phyloP scores from a whole-genome alignment of 2,888 invertebrate species.

The Thera obeliscata region DNA sequence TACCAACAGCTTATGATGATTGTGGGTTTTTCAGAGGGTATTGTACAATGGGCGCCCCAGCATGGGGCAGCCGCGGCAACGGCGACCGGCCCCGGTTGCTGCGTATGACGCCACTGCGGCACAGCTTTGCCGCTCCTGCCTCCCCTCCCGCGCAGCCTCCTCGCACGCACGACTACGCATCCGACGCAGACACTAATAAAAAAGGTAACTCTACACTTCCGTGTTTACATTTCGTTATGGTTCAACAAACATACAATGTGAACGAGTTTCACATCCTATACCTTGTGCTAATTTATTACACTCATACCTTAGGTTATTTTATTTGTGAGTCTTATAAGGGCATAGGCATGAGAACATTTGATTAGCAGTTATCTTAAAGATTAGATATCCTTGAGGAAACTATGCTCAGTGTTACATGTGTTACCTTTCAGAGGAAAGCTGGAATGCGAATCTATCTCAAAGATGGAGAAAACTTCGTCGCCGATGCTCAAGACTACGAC shows the following conservation, averaged over 20 bases:
- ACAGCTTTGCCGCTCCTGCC: conserved; percentile 83
- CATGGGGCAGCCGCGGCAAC: conserved; percentile 79
- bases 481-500: conserved; percentile 88
- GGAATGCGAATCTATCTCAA: conserved; percentile 90
- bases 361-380: background rate
- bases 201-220: conserved; percentile 35
- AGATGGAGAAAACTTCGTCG: conserved; percentile 89
- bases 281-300: conserved; percentile 28
- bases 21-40: conserved; percentile 43
- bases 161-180: conserved; percentile 79
- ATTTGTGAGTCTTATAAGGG: conserved; percentile 16
- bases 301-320: conserved; percentile 19
- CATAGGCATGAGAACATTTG: conserved; percentile 2
- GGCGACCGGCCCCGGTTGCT: conserved; percentile 82
- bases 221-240: conserved; percentile 33
- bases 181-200: conserved; percentile 84
- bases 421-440: conserved; percentile 86
- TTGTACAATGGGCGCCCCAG: conserved; percentile 75
- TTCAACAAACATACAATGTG: conserved; percentile 26
- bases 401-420: conserved; percentile 5
- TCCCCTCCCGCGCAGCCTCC: conserved; percentile 74
- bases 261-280: conserved; percentile 31
- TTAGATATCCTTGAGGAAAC: conserved; percentile 1
- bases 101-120: conserved; percentile 84
- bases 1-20: background rate